Evolutionary conservation across 1,140 invertebrate species (phyloP).

Genomic region (Dreissena polymorpha): DNA sequence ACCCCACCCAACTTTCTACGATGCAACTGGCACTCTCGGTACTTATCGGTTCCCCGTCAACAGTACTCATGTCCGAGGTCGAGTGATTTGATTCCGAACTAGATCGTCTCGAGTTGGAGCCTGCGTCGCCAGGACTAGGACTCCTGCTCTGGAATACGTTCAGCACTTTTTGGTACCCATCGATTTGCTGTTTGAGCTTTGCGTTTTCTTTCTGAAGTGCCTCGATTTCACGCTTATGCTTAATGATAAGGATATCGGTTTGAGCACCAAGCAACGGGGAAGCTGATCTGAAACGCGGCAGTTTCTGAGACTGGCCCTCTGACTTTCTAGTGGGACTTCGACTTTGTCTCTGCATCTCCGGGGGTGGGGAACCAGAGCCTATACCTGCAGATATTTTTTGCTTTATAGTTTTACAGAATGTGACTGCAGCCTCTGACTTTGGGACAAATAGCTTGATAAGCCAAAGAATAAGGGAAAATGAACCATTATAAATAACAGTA

Average conservation of each 20-base stretch:
- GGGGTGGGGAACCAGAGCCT: neutral
- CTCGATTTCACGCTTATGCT: neutral
- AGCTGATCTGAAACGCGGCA: neutral
- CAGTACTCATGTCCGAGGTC: neutral
- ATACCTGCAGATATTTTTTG: no score
- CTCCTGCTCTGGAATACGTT: slow-evolving; percentile 50
- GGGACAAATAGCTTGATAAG: no score
- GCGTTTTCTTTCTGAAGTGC: slow-evolving; percentile 27
- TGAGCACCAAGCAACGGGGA: neutral
- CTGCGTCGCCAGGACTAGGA: neutral
- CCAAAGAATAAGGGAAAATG: no score
- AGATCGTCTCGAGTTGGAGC: neutral
- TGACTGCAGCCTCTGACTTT: no score
- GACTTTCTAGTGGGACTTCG: neutral
- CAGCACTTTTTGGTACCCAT: slow-evolving; percentile 42
- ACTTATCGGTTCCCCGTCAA: slow-evolving; percentile 30
- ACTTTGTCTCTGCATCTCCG: neutral
- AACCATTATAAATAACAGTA: no score
- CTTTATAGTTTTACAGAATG: no score
- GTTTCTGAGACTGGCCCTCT: neutral
- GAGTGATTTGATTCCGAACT: neutral
- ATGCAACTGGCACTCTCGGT: slow-evolving; percentile 31
- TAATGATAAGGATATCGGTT: neutral
- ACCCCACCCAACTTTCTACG: slow-evolving; percentile 20
- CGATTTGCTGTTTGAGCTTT: slow-evolving; percentile 41